Evolutionary conservation across 1,140 invertebrate species (phyloP).

Genomic region (Papilio machaon): DNA sequence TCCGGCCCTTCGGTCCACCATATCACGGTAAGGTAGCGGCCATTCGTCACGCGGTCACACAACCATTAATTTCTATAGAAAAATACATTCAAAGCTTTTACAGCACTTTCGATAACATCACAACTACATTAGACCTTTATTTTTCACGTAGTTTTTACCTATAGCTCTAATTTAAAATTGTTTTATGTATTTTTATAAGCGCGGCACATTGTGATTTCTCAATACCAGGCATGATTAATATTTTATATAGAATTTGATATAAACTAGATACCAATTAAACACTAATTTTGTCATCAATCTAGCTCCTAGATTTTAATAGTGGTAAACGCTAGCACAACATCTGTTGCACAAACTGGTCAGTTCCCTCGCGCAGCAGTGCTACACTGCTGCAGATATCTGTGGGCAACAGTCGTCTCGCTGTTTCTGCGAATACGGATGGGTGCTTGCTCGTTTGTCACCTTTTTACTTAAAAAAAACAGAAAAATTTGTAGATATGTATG

Average conservation of each 20-base stretch:
- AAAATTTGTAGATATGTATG: no score
- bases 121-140: constrained; percentile 74
- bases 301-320: no score
- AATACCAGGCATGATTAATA: background rate
- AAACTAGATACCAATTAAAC: no score
- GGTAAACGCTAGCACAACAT: no score
- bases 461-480: no score
- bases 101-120: constrained; percentile 78
- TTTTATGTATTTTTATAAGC: background rate
- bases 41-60: constrained; percentile 73
- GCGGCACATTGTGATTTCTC: background rate
- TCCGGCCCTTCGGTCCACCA: constrained; percentile 11
- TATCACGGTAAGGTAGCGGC: constrained; percentile 38
- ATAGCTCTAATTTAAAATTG: background rate
- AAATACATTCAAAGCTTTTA: constrained; percentile 71
- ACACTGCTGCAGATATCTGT: no score
- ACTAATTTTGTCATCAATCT: no score
- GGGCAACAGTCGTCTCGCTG: no score
- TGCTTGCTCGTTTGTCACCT: no score
- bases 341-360: no score
- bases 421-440: no score
- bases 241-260: background rate
- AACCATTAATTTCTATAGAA: constrained; percentile 80
- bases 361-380: no score
- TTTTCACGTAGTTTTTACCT: constrained; percentile 57